Evolutionary conservation across 2,888 invertebrate species (phyloP).

Genomic region (Aspidiotus destructor): DNA sequence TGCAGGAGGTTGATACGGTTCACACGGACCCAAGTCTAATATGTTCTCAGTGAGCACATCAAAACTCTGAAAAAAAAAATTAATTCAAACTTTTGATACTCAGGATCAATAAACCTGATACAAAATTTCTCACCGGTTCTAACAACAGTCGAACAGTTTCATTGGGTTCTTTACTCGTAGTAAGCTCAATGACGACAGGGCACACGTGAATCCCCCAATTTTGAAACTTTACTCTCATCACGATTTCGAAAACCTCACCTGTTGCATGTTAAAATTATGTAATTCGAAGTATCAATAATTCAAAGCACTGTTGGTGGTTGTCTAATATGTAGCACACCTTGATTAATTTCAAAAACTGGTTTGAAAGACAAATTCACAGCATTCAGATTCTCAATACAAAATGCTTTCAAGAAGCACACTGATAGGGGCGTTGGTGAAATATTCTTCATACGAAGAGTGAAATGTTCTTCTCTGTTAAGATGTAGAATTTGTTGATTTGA

Average conservation of each 20-base stretch:
- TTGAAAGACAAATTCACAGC: background rate
- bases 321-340: no score
- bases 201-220: background rate
- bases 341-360: no score
- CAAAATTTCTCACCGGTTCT: background rate
- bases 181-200: background rate
- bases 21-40: background rate
- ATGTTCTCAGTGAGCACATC: conserved; percentile 9
- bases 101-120: background rate
- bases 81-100: background rate
- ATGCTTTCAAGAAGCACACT: background rate
- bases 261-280: background rate
- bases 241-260: conserved; percentile 1
- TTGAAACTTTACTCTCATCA: background rate
- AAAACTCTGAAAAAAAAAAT: conserved; percentile 12
- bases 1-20: conserved; percentile 7
- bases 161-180: background rate
- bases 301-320: no score
- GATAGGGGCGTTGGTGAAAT: background rate
- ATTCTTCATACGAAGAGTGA: background rate
- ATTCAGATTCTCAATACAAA: background rate
- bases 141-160: background rate
- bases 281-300: no score
- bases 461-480: background rate
- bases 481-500: background rate